These are phyloP conservation scores for Alloplasta piceator DNA, from an alignment of 2,888 invertebrate species.

Conservation along the genomic window DNA sequence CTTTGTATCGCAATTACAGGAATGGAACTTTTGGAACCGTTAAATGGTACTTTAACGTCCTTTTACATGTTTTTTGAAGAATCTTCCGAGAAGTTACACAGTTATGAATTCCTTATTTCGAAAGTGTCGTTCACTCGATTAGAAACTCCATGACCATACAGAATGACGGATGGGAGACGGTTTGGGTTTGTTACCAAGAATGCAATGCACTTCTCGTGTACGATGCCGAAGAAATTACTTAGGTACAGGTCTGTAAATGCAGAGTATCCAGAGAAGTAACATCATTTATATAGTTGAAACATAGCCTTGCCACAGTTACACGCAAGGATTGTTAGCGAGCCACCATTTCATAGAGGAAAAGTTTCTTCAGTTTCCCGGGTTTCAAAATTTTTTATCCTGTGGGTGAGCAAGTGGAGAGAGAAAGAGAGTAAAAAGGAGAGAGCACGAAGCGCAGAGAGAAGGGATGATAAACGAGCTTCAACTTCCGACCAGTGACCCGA, in stretches of 20 bases:
- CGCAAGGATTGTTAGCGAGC: neutral
- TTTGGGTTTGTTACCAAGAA: neutral
- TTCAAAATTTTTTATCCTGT: slow-evolving; percentile 3
- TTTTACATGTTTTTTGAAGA: too few species aligned
- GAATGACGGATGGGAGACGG: neutral
- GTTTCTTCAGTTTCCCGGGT: neutral
- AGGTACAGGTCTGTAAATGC: too few species aligned
- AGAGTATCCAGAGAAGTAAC: too few species aligned
- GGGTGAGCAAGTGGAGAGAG: slow-evolving; percentile 16
- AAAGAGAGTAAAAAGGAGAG: slow-evolving; percentile 3
- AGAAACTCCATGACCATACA: neutral
- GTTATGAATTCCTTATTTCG: too few species aligned
- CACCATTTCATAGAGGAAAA: neutral
- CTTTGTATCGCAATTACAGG: too few species aligned
- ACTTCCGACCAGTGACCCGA: slow-evolving; percentile 35
- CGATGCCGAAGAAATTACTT: too few species aligned
- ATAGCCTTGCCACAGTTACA: neutral
- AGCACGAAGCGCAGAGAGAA: slow-evolving; percentile 3
- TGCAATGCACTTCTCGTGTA: neutral
- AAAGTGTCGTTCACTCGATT: too few species aligned
- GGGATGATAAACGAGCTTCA: slow-evolving; percentile 54
- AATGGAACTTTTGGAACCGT: too few species aligned
- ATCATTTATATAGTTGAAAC: too few species aligned
- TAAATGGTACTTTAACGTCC: too few species aligned
- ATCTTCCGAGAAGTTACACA: too few species aligned